Base-by-base conservation (phyloP, 1,140 invertebrate genomes). In the Drosophila trapezifrons region DNA sequence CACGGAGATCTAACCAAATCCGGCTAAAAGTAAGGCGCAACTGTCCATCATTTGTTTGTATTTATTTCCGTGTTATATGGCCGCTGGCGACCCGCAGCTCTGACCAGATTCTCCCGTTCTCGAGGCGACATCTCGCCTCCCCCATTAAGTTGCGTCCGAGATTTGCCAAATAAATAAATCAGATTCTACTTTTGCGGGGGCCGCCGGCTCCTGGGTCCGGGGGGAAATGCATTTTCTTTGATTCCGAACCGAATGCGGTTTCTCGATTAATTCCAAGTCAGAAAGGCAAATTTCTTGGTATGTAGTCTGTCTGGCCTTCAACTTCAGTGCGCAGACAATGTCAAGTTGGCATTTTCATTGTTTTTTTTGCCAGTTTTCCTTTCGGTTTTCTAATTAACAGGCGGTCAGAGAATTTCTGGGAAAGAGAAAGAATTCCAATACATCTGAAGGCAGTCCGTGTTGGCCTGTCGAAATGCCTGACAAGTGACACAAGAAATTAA, bases 111-210 rank as follows among this genome's bases (percentile, higher is more conserved):
- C 62, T 56, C 47, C 57, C 60, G 22, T 37, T 45, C 35, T 40
- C 47, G 9, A 37, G 49, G 75, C 70, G 51, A 64, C 63, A 55
- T 54, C 10, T 49, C 40, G 51, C 32, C 51, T 54, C 60, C 32
- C 18, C 25, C 78, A 45, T 60, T 70, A 64, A 51, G 46, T 62
- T 78, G n/a, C 55, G 27, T 49, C 76, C 58, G 40, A 38, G 55
- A 80, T 76, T 84, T 66, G 81, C 13, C 46, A 69, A 75, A 67
- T 82, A 76, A 86, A 87, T 87, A 83, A 82, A 86, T 87, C 54
- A 54, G 52, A 38, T 87, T 87, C 65, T 59, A 67, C 67, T 76
- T 76, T 81, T 51, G 49, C 29, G 47, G 70, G 81, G 66, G 52
- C 47, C 27, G 55, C 42, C 37, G 12, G 35, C 7, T 52, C 18